Evolutionary conservation across 2,113 vertebrate genomes (phyloP).

Genomic region (Hydrolagus affinis): DNA sequence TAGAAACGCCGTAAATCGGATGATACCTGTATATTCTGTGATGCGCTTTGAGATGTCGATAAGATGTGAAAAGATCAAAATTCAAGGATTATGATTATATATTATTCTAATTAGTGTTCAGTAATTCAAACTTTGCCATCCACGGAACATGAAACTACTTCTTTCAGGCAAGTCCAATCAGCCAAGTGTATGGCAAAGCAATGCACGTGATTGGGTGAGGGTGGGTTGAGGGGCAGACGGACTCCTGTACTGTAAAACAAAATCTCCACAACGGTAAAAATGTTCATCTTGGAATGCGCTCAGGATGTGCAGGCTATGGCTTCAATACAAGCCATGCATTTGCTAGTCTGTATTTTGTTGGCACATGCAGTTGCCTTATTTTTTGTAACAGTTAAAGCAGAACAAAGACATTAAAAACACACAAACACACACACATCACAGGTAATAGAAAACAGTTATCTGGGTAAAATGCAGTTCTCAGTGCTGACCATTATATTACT

Average conservation of each 20-base stretch:
- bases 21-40: no score
- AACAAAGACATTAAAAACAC: neutral
- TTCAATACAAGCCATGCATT: no score
- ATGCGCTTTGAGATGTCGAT: no score
- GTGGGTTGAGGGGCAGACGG: neutral
- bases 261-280: neutral
- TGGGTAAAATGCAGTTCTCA: constrained; percentile 4
- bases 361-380: neutral
- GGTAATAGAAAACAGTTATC: constrained; percentile 10
- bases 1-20: no score
- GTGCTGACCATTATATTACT: constrained; percentile 29
- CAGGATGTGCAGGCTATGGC: neutral
- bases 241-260: neutral
- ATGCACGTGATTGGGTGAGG: neutral
- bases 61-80: no score
- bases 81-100: no score
- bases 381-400: neutral
- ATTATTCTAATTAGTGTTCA: no score
- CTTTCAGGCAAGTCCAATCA: neutral
- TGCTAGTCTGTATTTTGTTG: neutral
- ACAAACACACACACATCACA: neutral
- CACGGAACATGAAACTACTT: neutral
- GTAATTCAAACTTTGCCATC: no score
- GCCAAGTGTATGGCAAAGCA: neutral
- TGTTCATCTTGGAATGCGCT: neutral